Base-by-base conservation (phyloP, 2,888 invertebrate genomes). In the Apomyelois bistriatella region DNA sequence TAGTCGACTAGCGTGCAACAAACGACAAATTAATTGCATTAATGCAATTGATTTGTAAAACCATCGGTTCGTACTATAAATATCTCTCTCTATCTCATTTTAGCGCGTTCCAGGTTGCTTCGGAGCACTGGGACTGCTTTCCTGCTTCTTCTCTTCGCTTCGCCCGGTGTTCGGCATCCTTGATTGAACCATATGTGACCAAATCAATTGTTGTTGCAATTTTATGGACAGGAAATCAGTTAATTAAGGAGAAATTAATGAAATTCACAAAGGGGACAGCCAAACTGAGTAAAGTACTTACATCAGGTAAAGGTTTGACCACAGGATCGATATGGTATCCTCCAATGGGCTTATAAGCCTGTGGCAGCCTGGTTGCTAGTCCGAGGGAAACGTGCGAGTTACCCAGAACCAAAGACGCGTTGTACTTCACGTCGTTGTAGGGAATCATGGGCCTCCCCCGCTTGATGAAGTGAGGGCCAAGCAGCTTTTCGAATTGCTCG, bases 361-460 rank as follows among this genome's bases (percentile, higher is more conserved):
- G 57, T 15, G 61, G 60, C 5, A 55, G 40, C 4, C 43, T 54
- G n/a, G 57, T 55, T 3, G 59, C 10, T 15, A 52, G 50, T 16
- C 61, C 57, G 3, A 59, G 55, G 7, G 60, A 46, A 13, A 32
- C 51, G 13, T 72, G 62, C 5, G 68, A 65, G 30, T 73, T 71
- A 22, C 61, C 59, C 5, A 71, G 51, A 17, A 65, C 15, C 2
- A 73, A 47, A 0, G 71, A 68, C 0, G 55, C 64, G 17, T 70
- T 70, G 50, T 63, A 65, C 10, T 59, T 57, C 3, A 68, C 22
- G 0, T 59, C 55, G 0, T 64, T 50, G 28, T 64, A 67, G 1
- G 59, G 52, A 8, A 65, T 65, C 2, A 66, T 50, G 0, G 40
- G 48, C 7, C 40, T 36, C 1, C 65, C 64, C 30, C 65, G 56